phyloP scores from a whole-genome alignment of 2,888 invertebrate genomes.

The Galeruca laticollis region DNA sequence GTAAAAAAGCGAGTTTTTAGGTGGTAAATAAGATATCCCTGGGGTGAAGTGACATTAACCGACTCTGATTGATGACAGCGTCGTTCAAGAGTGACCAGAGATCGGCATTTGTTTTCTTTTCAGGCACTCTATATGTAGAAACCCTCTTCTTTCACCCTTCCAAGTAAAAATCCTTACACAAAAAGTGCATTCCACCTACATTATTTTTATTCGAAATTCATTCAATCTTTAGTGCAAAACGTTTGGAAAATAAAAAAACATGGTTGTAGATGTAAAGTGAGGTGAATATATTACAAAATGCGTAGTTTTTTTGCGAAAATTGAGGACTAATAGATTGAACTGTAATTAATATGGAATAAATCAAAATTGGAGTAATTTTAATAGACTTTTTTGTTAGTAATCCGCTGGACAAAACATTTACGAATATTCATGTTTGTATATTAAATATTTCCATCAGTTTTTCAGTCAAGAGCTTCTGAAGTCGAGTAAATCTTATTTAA shows the following conservation, averaged over 20 bases:
- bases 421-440: no score
- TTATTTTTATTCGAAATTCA: conserved; percentile 21
- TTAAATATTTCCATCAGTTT: no score
- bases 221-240: not conserved
- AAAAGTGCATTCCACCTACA: conserved; percentile 23
- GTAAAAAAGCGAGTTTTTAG: not conserved
- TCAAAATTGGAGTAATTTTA: no score
- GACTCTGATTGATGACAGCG: conserved; percentile 14
- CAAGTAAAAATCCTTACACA: conserved; percentile 15
- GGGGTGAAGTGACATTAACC: conserved; percentile 1
- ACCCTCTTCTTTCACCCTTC: conserved; percentile 15
- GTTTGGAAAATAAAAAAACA: not conserved
- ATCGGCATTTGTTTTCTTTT: conserved; percentile 12
- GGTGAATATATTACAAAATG: not conserved
- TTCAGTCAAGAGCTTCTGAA: no score
- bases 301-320: no score
- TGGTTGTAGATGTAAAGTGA: not conserved
- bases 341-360: no score
- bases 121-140: conserved; percentile 1
- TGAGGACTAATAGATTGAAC: no score
- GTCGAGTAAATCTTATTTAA: no score
- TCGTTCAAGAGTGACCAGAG: conserved; percentile 11
- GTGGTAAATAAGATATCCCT: conserved; percentile 1
- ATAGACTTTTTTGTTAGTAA: no score
- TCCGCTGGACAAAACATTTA: no score